Conservation (phyloP, 2,797 vertebrate species). For the Fundulus diaphanus region DNA sequence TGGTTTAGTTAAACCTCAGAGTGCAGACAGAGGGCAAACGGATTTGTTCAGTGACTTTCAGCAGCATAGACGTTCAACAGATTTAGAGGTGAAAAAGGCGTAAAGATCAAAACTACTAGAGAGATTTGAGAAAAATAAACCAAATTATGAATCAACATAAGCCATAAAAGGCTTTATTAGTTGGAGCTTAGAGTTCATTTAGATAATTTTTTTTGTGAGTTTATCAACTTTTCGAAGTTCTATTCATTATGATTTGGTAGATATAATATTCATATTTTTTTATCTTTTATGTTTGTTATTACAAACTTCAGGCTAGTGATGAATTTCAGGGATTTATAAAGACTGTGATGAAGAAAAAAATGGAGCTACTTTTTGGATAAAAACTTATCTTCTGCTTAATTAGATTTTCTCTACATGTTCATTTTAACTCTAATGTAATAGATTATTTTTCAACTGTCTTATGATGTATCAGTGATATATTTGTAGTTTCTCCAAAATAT, state of each 20-base stretch:
- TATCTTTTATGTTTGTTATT: too few species aligned
- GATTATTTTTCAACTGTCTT: background rate
- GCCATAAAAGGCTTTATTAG: background rate
- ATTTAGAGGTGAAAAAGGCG: background rate
- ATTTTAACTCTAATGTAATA: background rate
- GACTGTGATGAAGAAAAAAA: background rate
- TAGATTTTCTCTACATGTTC: background rate
- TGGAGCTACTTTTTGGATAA: background rate
- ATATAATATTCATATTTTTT: background rate
- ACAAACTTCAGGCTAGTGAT: background rate
- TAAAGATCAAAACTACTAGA: background rate
- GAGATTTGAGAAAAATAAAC: background rate
- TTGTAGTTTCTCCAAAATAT: background rate
- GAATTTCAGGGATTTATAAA: background rate
- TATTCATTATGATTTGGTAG: background rate
- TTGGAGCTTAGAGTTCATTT: background rate
- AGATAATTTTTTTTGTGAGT: background rate
- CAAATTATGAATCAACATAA: conserved; percentile 4
- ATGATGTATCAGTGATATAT: background rate
- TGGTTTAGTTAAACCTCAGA: conserved; percentile 18
- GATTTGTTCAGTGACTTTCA: conserved; percentile 8
- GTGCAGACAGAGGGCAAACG: background rate
- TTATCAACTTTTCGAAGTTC: background rate
- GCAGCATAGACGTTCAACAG: background rate
- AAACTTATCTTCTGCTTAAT: background rate